Base-by-base conservation (phyloP, 2,888 invertebrate genomes). In the Teinopalpus imperialis region DNA sequence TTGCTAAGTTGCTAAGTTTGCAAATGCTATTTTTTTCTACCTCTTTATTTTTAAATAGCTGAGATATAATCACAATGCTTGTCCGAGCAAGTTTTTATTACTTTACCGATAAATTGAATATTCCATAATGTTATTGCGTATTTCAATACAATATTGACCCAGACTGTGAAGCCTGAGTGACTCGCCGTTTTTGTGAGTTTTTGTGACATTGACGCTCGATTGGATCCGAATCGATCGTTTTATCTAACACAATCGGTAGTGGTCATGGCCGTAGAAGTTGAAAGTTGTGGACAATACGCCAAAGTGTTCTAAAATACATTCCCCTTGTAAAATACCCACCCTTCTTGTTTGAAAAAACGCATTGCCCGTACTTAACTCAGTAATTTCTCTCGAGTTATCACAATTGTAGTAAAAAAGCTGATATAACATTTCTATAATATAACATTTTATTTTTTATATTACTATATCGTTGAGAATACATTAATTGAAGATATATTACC, bases 181-280 rank as follows among this genome's bases (percentile, higher is more conserved):
- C 74, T 73, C 69, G 74, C 60, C 68, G 68, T 78, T 83, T 83
- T 81, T 83, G 58, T 74, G 60, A 72, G 80, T 61, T 74, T 80
- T 81, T 74, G 77, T 76, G 66, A 72, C 71, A 70, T 74, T 74
- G 73, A 62, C 56, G 64, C 62, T 71, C 72, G 70, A 78, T 79
- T 81, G 70, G 76, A 63, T 72, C 62, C 61, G 63, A 74, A 74
- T 73, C 67, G 72, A 66, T 72, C 72, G 69, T 69, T 66, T 69
- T 72, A n/a, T 69, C 63, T 49, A 57, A 58, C 52, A 79, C 74
- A 81, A 80, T 80, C 55, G 71, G 48, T 51, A 31, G 57, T 59
- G 71, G 79, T 81, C 81, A 82, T 69, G 82, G 80, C 69, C 76
- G 65, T 75, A 75, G 62, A 44, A 53, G 20, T 42, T 54, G 61